A percentile compares a stretch with the other conserved stretches of the same genome.
Conservation (phyloP, 1,140 invertebrate species). For the Drosophila ambigua region DNA sequence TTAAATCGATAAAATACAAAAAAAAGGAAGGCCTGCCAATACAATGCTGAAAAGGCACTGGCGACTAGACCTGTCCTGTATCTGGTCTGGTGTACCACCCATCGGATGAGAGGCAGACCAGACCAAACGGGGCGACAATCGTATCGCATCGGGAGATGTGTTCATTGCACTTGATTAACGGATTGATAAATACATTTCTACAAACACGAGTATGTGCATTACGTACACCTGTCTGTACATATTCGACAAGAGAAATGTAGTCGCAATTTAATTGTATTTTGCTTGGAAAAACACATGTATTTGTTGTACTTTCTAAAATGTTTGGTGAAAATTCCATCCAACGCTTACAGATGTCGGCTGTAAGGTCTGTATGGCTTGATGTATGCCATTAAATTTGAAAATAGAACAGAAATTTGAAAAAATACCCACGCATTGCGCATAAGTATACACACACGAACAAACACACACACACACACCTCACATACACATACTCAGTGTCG, state of each 20-base stretch:
- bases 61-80: slow-evolving; percentile 28
- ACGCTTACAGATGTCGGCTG: slow-evolving; percentile 14
- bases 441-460: slow-evolving; percentile 41
- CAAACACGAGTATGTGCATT: slow-evolving; percentile 9
- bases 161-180: slow-evolving; percentile 47
- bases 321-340: slow-evolving; percentile 38
- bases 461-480: slow-evolving; percentile 11
- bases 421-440: slow-evolving; percentile 56
- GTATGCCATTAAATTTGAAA: slow-evolving; percentile 42
- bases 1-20: slow-evolving; percentile 49
- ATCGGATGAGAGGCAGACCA: slow-evolving; percentile 1
- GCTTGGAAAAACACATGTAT: slow-evolving; percentile 1
- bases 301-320: slow-evolving; percentile 2
- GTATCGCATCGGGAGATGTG: slow-evolving; percentile 21
- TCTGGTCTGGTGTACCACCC: slow-evolving; percentile 14
- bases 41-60: slow-evolving; percentile 40
- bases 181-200: slow-evolving; percentile 34
- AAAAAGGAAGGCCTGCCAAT: slow-evolving; percentile 14
- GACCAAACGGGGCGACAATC: neutral
- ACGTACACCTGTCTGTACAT: slow-evolving; percentile 10
- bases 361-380: neutral
- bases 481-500: neutral
- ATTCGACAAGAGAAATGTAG: slow-evolving; percentile 20
- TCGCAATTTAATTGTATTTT: slow-evolving; percentile 9
- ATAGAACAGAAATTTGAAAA: slow-evolving; percentile 43